phyloP scores from a whole-genome alignment of 1,140 invertebrate genomes.

The Lucilia sericata region DNA sequence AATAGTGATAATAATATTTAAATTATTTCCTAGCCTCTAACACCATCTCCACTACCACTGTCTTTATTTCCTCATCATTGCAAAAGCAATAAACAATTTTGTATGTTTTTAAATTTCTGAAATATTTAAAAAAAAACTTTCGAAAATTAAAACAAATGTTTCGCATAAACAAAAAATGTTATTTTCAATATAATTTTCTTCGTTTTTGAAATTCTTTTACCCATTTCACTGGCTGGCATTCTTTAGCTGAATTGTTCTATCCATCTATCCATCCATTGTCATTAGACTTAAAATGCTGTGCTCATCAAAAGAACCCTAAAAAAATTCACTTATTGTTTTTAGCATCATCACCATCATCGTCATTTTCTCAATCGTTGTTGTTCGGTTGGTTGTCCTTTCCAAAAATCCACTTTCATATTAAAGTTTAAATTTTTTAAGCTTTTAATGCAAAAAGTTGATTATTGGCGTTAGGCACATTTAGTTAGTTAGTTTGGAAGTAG shows the following conservation, averaged over 20 bases:
- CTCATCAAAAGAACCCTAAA: background rate
- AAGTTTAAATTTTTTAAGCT: constrained; percentile 24
- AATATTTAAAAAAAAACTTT: background rate
- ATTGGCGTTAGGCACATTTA: constrained; percentile 12
- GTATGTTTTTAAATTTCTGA: background rate
- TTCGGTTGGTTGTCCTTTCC: background rate
- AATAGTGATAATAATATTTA: too few species aligned
- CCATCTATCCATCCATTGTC: background rate
- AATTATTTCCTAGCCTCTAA: too few species aligned
- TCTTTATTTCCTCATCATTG: too few species aligned
- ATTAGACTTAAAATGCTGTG: constrained; percentile 15
- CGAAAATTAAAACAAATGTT: constrained; percentile 7
- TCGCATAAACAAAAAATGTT: background rate
- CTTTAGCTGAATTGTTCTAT: background rate
- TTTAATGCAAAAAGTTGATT: constrained; percentile 24
- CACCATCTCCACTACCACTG: too few species aligned
- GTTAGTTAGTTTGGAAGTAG: background rate
- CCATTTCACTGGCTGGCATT: background rate
- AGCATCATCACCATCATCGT: background rate
- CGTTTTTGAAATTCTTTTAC: background rate
- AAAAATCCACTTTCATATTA: constrained; percentile 15
- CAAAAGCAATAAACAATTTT: background rate
- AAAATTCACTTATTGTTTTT: constrained; percentile 20
- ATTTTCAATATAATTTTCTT: constrained; percentile 18
- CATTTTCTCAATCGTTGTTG: background rate